A percentile compares a stretch with the other conserved stretches of the same genome.
Conservation (phyloP, 2,113 vertebrate genomes). For the Mobula birostris region DNA sequence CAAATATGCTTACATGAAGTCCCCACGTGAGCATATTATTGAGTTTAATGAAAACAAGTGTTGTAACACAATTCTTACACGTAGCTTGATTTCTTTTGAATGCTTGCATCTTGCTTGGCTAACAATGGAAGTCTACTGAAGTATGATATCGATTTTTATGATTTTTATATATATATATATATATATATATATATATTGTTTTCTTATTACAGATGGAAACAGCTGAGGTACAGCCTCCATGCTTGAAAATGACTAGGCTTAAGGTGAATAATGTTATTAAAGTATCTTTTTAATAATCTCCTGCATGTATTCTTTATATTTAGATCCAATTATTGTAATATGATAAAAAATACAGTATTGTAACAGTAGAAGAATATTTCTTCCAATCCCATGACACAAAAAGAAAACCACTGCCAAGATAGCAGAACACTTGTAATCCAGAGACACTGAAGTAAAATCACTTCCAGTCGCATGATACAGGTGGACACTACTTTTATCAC, state of each 20-base stretch:
- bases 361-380: background rate
- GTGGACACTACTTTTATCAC: too few species aligned
- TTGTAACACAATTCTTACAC: background rate
- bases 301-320: background rate
- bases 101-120: background rate
- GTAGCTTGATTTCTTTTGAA: background rate
- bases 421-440: too few species aligned
- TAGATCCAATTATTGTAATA: background rate
- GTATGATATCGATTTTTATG: background rate
- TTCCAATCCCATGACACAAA: background rate
- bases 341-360: background rate
- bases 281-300: background rate
- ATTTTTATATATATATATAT: background rate
- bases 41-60: background rate
- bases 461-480: too few species aligned
- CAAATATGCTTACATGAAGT: background rate
- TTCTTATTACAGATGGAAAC: slow-evolving; percentile 9
- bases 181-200: background rate
- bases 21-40: background rate
- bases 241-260: background rate
- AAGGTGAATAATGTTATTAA: slow-evolving; percentile 5
- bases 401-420: background rate
- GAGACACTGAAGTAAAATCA: background rate
- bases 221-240: background rate
- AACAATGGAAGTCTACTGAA: background rate